phyloP scores from a whole-genome alignment of 2,797 vertebrate species.

The Erithacus rubecula region DNA sequence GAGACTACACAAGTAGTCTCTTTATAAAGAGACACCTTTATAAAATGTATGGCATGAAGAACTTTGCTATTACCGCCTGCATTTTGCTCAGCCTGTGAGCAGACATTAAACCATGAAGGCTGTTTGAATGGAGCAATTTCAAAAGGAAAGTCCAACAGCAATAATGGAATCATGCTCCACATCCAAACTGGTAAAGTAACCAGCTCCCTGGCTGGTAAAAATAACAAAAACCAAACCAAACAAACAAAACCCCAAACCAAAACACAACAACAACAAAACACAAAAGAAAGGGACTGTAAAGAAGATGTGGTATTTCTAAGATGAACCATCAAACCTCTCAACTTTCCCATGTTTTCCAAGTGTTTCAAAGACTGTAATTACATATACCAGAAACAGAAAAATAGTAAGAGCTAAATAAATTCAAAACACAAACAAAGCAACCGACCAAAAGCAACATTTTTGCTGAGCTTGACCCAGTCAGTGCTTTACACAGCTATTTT shows the following conservation, averaged over 20 bases:
- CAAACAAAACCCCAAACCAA: too few relatives aligned
- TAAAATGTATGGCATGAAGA: neutral
- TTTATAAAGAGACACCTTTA: too few relatives aligned
- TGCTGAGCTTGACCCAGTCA: neutral
- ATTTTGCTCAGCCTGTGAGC: neutral
- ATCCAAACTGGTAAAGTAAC: neutral
- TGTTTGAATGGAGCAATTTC: neutral
- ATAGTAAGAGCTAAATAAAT: neutral
- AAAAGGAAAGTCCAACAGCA: neutral
- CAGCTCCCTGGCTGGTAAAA: neutral
- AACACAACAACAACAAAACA: neutral
- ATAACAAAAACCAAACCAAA: neutral
- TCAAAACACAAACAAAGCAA: rapidly evolving
- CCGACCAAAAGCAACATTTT: neutral
- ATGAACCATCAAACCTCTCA: neutral
- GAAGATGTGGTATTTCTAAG: neutral
- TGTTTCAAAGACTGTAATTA: neutral
- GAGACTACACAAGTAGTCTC: neutral
- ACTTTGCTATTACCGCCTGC: neutral
- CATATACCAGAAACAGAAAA: neutral
- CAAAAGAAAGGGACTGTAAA: neutral
- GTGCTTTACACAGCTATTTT: neutral
- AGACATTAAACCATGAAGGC: neutral
- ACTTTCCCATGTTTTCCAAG: neutral
- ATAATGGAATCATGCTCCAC: neutral